Evolutionary conservation across 2,797 vertebrate species (phyloP).

Genomic region (Monodelphis domestica): DNA sequence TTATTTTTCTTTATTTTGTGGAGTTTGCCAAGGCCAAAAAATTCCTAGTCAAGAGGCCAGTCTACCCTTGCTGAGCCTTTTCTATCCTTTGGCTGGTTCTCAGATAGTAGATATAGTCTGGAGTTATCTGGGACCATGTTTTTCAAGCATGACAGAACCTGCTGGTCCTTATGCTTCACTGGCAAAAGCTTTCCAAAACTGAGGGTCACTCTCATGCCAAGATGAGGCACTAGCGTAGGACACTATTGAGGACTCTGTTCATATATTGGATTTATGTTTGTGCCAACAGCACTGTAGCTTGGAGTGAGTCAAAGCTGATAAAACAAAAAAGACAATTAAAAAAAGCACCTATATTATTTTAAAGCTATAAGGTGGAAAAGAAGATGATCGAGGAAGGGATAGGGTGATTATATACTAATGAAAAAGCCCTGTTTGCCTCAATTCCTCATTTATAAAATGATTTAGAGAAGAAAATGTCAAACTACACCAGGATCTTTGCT

Average conservation of each 20-base stretch:
- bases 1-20: background rate
- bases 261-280: background rate
- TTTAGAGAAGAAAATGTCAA: no score
- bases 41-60: no score
- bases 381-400: background rate
- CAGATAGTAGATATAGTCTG: no score
- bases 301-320: background rate
- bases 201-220: background rate
- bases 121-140: no score
- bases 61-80: no score
- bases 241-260: background rate
- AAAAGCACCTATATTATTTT: background rate
- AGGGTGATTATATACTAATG: background rate
- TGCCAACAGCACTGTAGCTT: background rate
- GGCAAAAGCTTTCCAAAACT: background rate
- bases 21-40: no score
- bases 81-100: no score
- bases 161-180: background rate
- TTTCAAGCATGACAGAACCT: background rate
- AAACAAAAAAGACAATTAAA: background rate
- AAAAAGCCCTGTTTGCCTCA: no score
- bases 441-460: no score
- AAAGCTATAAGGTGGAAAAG: background rate
- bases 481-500: no score
- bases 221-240: background rate